These are phyloP conservation scores for Eudemis profundana DNA, from an alignment of 2,888 invertebrate genomes.

Conservation along the genomic window DNA sequence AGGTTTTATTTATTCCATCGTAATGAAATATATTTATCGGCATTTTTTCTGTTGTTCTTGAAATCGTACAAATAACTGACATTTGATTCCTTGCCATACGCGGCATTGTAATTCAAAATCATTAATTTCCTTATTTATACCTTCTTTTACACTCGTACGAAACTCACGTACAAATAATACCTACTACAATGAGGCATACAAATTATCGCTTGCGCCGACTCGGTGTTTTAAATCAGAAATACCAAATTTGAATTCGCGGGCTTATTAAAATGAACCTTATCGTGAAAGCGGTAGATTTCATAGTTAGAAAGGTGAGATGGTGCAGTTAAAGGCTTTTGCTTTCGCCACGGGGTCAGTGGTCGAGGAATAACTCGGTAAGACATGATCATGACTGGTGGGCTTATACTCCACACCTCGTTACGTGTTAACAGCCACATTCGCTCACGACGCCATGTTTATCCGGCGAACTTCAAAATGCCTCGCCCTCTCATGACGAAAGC, in stretches of 20 bases:
- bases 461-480: conserved; percentile 76
- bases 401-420: conserved; percentile 84
- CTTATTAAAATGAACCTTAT: conserved; percentile 40
- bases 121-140: conserved; percentile 74
- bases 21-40: background rate
- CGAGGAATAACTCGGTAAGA: conserved; percentile 83
- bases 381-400: conserved; percentile 84
- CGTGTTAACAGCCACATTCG: conserved; percentile 84
- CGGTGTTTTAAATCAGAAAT: conserved; percentile 63
- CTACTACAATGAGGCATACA: conserved; percentile 80
- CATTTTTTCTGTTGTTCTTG: conserved; percentile 4
- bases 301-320: conserved; percentile 46
- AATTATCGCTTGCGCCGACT: conserved; percentile 81
- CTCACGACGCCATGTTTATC: conserved; percentile 84
- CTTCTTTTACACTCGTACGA: conserved; percentile 75
- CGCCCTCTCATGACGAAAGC: conserved; percentile 65
- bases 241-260: conserved; percentile 53
- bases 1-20: too few relatives aligned
- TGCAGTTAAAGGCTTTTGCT: conserved; percentile 59
- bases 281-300: conserved; percentile 44
- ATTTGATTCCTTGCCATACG: conserved; percentile 60
- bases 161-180: conserved; percentile 80
- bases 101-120: conserved; percentile 67
- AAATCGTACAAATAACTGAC: conserved; percentile 59
- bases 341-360: conserved; percentile 75